Evolutionary conservation across 92 coral and sea anemone genomes (phyloP).

Genomic region (Nematostella vectensis): DNA sequence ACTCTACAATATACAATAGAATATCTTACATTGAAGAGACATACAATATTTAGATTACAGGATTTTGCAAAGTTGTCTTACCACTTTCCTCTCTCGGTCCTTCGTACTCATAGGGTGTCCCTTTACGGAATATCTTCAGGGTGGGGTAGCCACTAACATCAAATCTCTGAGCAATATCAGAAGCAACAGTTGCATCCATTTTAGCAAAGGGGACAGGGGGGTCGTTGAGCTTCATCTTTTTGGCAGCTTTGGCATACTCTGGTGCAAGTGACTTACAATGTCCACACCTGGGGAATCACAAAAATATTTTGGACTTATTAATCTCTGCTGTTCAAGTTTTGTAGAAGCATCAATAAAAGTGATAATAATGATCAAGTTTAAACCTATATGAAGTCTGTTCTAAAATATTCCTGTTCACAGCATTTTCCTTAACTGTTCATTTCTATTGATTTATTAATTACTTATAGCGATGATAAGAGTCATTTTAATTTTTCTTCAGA

Average conservation of each 20-base stretch:
- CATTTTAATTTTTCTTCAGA: too few species aligned
- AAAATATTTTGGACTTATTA: background rate
- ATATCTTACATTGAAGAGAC: too few species aligned
- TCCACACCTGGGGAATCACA: constrained; percentile 72
- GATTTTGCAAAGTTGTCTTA: too few species aligned
- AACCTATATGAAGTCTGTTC: too few species aligned
- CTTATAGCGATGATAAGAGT: too few species aligned
- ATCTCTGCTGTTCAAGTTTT: background rate
- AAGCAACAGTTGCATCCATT: constrained; percentile 83
- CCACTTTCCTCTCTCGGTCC: constrained; percentile 88
- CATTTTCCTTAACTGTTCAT: too few species aligned
- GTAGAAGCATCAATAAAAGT: too few species aligned
- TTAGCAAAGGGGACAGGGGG: constrained; percentile 90
- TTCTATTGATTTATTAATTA: too few species aligned
- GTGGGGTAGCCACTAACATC: constrained; percentile 97
- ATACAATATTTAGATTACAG: too few species aligned
- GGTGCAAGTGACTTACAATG: constrained; percentile 92
- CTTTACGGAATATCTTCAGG: constrained; percentile 86
- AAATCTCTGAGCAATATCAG: constrained; percentile 65
- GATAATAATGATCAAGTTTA: too few species aligned
- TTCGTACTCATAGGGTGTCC: constrained; percentile 71
- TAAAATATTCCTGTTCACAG: too few species aligned
- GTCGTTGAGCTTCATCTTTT: constrained; percentile 59
- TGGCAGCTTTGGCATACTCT: constrained; percentile 91
- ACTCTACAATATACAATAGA: too few species aligned